phyloP scores from a whole-genome alignment of 1,140 invertebrate species.

The Drosophila kanapiae region DNA sequence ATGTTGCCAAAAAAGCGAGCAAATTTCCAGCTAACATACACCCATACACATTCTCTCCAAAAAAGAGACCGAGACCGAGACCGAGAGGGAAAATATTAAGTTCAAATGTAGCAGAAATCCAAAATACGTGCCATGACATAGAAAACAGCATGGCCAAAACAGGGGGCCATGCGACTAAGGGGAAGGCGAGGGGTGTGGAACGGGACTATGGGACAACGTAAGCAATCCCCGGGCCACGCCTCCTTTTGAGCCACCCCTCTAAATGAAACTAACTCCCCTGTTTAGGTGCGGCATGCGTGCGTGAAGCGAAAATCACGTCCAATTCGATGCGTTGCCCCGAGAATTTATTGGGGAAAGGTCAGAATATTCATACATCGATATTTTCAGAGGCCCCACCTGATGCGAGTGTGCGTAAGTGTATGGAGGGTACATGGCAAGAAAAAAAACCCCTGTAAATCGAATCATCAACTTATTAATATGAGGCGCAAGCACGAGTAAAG shows the following conservation, averaged over 20 bases:
- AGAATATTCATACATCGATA: constrained; percentile 80
- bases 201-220: constrained; percentile 46
- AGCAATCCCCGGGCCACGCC: constrained; percentile 47
- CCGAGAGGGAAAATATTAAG: constrained; percentile 72
- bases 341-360: constrained; percentile 79
- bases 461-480: constrained; percentile 11
- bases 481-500: background rate
- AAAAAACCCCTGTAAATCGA: constrained; percentile 9
- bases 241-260: constrained; percentile 19
- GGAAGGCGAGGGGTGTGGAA: background rate
- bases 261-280: constrained; percentile 49
- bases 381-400: constrained; percentile 50
- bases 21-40: constrained; percentile 52
- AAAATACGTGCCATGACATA: constrained; percentile 80
- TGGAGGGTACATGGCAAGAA: constrained; percentile 12
- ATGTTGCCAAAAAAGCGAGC: constrained; percentile 62
- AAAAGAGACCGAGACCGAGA: background rate
- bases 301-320: constrained; percentile 79
- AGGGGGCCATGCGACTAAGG: background rate
- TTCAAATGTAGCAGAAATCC: constrained; percentile 84
- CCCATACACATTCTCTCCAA: constrained; percentile 9
- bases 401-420: background rate
- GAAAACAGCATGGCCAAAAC: constrained; percentile 67
- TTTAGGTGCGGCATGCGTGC: constrained; percentile 63
- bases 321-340: constrained; percentile 63